Percentiles rank a stretch among this genome's conserved stretches.
These are phyloP conservation scores for Macrostomum lignano DNA, from an alignment of 1,140 invertebrate species.

Conservation along the genomic window DNA sequence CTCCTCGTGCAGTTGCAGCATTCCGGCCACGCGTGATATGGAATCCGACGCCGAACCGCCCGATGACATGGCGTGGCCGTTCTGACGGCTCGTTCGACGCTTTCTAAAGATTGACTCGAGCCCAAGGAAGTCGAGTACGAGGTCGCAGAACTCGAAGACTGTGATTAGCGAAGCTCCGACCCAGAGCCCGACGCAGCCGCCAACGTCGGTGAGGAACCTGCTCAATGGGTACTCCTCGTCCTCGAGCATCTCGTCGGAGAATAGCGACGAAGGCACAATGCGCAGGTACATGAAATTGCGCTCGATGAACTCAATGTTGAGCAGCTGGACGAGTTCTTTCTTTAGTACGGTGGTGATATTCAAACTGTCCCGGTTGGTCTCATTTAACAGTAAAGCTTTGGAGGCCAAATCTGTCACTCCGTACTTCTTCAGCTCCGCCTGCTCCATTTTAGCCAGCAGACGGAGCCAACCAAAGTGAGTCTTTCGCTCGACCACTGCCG, in stretches of 20 bases:
- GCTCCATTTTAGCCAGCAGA: background rate
- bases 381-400: background rate
- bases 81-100: too few species aligned
- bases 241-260: background rate
- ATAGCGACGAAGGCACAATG: background rate
- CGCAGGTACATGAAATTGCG: constrained; percentile 1
- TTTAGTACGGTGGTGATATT: background rate
- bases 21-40: too few species aligned
- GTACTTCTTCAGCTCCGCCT: background rate
- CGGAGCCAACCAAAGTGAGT: background rate
- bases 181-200: background rate
- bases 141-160: constrained; percentile 1
- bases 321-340: background rate
- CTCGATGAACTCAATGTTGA: background rate
- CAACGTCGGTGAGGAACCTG: constrained; percentile 1
- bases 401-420: background rate
- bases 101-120: constrained; percentile 4
- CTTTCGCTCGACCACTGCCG: constrained; percentile 1
- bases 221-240: constrained; percentile 1
- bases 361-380: background rate
- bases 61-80: too few species aligned
- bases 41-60: too few species aligned
- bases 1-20: too few species aligned
- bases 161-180: background rate
- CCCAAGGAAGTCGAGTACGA: background rate